A percentile compares a stretch with the other conserved stretches of the same genome.
phyloP scores from a whole-genome alignment of 1,140 invertebrate species.

The Paralvinella palmiformis region DNA sequence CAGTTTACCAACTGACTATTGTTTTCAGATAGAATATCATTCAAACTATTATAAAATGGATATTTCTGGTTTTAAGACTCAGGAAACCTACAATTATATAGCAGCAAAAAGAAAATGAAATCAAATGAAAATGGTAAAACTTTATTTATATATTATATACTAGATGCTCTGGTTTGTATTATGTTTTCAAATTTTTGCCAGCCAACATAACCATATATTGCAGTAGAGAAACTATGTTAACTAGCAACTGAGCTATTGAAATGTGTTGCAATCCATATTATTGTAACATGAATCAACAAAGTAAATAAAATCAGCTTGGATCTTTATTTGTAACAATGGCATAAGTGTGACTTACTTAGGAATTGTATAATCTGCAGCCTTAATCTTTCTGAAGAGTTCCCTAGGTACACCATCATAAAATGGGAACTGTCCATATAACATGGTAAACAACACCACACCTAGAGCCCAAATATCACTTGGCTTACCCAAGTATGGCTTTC shows the following conservation, averaged over 20 bases:
- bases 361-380: constrained; percentile 61
- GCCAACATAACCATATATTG: background rate
- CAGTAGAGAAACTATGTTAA: background rate
- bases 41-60: too few relatives aligned
- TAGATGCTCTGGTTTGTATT: background rate
- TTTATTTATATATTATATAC: too few relatives aligned
- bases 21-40: too few relatives aligned
- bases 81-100: too few relatives aligned
- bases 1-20: too few relatives aligned
- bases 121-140: too few relatives aligned
- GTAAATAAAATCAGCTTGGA: background rate
- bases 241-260: background rate
- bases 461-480: constrained; percentile 83
- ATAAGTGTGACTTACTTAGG: constrained; percentile 54
- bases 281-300: background rate
- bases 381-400: constrained; percentile 74
- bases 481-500: constrained; percentile 57
- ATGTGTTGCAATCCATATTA: background rate
- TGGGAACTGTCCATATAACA: constrained; percentile 81
- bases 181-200: background rate
- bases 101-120: too few relatives aligned
- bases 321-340: background rate
- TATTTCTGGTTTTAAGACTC: too few relatives aligned
- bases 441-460: constrained; percentile 75
- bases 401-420: constrained; percentile 74